Percentiles rank a stretch among this genome's conserved stretches.
These are phyloP conservation scores for Emmelina monodactyla DNA, from an alignment of 2,888 invertebrate species.

Conservation along the genomic window DNA sequence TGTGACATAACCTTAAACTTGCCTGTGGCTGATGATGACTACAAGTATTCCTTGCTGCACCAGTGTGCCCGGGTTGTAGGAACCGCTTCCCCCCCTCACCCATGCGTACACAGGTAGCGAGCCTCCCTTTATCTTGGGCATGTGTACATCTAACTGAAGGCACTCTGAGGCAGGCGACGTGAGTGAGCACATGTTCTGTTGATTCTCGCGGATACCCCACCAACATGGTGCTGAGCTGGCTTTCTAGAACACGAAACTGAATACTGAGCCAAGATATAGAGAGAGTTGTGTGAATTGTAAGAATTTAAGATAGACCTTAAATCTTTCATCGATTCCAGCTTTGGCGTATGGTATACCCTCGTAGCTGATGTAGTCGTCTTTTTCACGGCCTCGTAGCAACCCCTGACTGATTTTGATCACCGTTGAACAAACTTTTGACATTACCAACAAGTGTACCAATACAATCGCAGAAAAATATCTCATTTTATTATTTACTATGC, in stretches of 20 bases:
- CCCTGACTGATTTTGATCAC: slow-evolving; percentile 41
- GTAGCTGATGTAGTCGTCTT: slow-evolving; percentile 38
- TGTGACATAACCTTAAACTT: too few relatives aligned
- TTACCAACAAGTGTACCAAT: too few relatives aligned
- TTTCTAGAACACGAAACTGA: too few relatives aligned
- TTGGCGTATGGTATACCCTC: slow-evolving; percentile 45
- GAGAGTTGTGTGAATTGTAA: too few relatives aligned
- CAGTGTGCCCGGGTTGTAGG: slow-evolving; percentile 31
- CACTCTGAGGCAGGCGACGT: slow-evolving; percentile 63
- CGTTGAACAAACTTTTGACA: too few relatives aligned
- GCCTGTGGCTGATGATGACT: slow-evolving; percentile 45
- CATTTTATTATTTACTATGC: too few relatives aligned
- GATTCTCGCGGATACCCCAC: slow-evolving; percentile 31
- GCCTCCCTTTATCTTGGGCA: slow-evolving; percentile 42
- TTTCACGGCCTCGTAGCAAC: slow-evolving; percentile 25
- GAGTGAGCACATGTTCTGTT: slow-evolving; percentile 26
- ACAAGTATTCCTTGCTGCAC: slow-evolving; percentile 36
- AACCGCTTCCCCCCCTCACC: slow-evolving; percentile 34
- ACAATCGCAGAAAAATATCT: too few relatives aligned
- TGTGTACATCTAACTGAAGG: slow-evolving; percentile 70
- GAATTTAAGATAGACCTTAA: too few relatives aligned
- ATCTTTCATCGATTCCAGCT: slow-evolving; percentile 23
- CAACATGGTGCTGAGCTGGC: slow-evolving; percentile 45
- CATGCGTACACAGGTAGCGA: slow-evolving; percentile 44
- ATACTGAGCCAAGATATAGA: too few relatives aligned